These are phyloP conservation scores for Acleris laterana DNA, from an alignment of 2,888 invertebrate genomes.

Conservation along the genomic window DNA sequence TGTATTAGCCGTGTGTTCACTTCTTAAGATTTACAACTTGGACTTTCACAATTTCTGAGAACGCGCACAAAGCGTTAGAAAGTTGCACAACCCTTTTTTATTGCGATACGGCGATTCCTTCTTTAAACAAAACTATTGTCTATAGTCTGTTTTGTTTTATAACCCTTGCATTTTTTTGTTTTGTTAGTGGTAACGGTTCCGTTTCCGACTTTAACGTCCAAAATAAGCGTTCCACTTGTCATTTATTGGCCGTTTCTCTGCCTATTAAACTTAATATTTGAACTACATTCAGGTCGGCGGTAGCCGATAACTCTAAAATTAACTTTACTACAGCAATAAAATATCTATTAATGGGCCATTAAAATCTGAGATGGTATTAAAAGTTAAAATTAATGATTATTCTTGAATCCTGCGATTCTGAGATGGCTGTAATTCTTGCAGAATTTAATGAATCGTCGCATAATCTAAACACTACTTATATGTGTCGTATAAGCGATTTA, in stretches of 20 bases:
- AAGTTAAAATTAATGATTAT: constrained; percentile 80
- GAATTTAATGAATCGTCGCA: not conserved
- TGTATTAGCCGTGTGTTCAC: constrained; percentile 22
- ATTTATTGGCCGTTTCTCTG: constrained; percentile 40
- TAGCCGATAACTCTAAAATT: constrained; percentile 81
- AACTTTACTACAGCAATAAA: constrained; percentile 78
- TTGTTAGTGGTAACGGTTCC: constrained; percentile 54
- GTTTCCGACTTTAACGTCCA: constrained; percentile 38
- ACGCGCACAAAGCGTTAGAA: constrained; percentile 81
- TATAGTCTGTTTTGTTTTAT: constrained; percentile 65
- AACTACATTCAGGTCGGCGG: constrained; percentile 70
- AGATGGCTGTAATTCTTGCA: constrained; percentile 40
- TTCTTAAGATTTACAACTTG: constrained; percentile 50
- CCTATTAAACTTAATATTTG: constrained; percentile 56
- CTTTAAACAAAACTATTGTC: constrained; percentile 71
- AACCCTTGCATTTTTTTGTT: constrained; percentile 78
- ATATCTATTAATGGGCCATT: constrained; percentile 77
- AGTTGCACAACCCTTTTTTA: constrained; percentile 82
- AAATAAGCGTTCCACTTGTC: constrained; percentile 37
- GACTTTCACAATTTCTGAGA: constrained; percentile 75
- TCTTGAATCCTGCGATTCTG: constrained; percentile 64
- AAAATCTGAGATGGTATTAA: constrained; percentile 80
- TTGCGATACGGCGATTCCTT: constrained; percentile 65
- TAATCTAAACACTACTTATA: constrained; percentile 4
- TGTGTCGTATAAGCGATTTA: not conserved